phyloP scores from a whole-genome alignment of 2,888 invertebrate genomes.

The Conchocele bisecta region DNA sequence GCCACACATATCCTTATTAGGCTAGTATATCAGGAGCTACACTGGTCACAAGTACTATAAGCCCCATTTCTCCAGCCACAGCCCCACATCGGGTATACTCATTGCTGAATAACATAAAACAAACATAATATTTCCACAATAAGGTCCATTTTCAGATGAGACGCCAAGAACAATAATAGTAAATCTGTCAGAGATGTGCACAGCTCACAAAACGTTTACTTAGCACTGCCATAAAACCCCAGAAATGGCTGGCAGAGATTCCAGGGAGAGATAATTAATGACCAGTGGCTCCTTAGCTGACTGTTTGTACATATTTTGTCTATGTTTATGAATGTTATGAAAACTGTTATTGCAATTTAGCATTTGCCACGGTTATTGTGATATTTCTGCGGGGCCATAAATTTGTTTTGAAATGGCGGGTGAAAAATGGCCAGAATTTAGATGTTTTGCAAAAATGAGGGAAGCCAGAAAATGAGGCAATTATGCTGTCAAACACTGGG shows the following conservation, averaged over 20 bases:
- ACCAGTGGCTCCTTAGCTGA: conserved; percentile 23
- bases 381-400: conserved; percentile 23
- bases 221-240: conserved; percentile 24
- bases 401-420: conserved; percentile 40
- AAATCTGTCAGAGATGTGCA: conserved; percentile 27
- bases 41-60: too few species aligned
- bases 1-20: too few species aligned
- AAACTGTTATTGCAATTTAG: conserved; percentile 57
- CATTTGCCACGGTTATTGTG: background rate
- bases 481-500: conserved; percentile 50
- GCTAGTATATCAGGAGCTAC: too few species aligned
- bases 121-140: background rate
- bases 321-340: conserved; percentile 60
- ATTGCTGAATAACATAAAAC: conserved; percentile 1
- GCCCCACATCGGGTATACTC: background rate
- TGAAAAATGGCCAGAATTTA: conserved; percentile 54
- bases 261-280: conserved; percentile 25
- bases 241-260: background rate
- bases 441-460: conserved; percentile 55
- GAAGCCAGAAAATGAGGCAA: conserved; percentile 52
- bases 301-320: conserved; percentile 49
- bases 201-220: conserved; percentile 25
- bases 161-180: conserved; percentile 11
- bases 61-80: too few species aligned
- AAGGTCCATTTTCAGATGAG: background rate